Percentiles rank a stretch among this genome's conserved stretches.
phyloP scores from a whole-genome alignment of 2,113 vertebrate species.

The Hemicordylus capensis region DNA sequence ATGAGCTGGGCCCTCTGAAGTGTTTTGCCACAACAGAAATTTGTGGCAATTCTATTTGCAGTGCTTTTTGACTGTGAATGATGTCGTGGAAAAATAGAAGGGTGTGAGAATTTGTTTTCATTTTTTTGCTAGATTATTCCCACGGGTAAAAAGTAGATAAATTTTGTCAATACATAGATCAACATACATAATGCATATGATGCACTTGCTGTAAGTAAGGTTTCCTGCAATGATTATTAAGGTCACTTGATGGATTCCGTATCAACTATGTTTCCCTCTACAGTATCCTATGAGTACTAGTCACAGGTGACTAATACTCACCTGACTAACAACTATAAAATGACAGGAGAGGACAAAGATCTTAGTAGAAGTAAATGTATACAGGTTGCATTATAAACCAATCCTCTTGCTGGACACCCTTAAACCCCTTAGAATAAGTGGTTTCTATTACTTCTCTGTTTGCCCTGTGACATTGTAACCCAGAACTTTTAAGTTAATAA shows the following conservation, averaged over 20 bases:
- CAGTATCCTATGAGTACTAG: background rate
- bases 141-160: background rate
- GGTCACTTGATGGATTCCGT: background rate
- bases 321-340: background rate
- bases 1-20: fast-evolving
- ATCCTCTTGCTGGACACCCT: background rate
- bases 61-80: background rate
- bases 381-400: background rate
- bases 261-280: background rate
- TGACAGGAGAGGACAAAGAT: background rate
- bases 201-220: background rate
- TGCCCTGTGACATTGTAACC: no score
- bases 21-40: constrained; percentile 13
- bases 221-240: background rate
- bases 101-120: no score
- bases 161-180: background rate
- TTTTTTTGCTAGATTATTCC: constrained; percentile 4
- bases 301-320: background rate
- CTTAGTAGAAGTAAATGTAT: background rate
- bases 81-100: background rate
- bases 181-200: background rate
- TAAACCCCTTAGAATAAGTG: background rate
- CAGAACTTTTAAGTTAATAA: background rate
- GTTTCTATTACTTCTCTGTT: no score
- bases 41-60: background rate